These are phyloP conservation scores for Trypoxylon attenuatum DNA, from an alignment of 2,888 invertebrate genomes.

Conservation along the genomic window DNA sequence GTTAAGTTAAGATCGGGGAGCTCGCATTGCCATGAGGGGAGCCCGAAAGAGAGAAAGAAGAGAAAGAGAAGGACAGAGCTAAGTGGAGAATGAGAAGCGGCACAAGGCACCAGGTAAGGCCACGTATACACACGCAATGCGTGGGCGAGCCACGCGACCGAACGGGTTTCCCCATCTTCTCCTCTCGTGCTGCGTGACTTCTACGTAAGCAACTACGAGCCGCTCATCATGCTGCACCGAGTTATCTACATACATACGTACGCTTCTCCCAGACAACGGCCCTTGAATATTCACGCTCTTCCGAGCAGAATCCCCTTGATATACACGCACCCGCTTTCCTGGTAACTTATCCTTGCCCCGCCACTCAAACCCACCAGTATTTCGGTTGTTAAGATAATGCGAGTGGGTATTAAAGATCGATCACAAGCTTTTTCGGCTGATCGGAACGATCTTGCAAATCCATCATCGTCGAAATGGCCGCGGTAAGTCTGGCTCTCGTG, in stretches of 20 bases:
- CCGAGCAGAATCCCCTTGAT: slow-evolving; percentile 16
- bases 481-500: too few relatives aligned
- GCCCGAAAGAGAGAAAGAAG: too few relatives aligned
- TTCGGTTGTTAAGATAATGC: too few relatives aligned
- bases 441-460: too few relatives aligned
- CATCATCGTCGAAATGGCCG: too few relatives aligned
- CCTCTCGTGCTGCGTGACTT: slow-evolving; percentile 36
- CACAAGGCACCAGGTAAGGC: slow-evolving; percentile 24
- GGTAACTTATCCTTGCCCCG: not conserved
- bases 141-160: slow-evolving; percentile 74
- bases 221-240: not conserved
- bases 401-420: too few relatives aligned
- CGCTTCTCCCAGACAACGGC: slow-evolving; percentile 30
- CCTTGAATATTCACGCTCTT: slow-evolving; percentile 52
- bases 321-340: slow-evolving; percentile 35
- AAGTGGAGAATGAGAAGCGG: slow-evolving; percentile 12
- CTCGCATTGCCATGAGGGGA: too few relatives aligned
- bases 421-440: too few relatives aligned
- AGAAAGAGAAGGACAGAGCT: too few relatives aligned
- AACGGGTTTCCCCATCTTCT: slow-evolving; percentile 65
- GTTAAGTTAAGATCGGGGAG: slow-evolving; percentile 49
- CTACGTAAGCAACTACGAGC: slow-evolving; percentile 30
- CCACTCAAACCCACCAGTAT: too few relatives aligned
- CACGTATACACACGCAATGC: slow-evolving; percentile 59
- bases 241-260: slow-evolving; percentile 1